Conservation (phyloP, 1,140 invertebrate genomes). For the Octopus bimaculoides region DNA sequence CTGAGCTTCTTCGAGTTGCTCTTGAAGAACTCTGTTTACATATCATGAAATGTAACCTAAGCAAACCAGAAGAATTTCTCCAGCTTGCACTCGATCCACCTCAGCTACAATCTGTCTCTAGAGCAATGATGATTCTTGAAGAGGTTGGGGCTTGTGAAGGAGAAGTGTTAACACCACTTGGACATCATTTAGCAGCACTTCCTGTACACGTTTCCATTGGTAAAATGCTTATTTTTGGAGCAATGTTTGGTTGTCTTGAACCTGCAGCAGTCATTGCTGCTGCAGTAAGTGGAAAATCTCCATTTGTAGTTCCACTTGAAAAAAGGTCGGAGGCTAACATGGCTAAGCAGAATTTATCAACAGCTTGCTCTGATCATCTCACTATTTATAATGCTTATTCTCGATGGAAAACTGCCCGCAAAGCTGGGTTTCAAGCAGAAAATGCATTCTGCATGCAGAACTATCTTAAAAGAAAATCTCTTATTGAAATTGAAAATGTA, state of each 20-base stretch:
- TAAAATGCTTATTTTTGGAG: conserved; percentile 82
- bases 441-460: conserved; percentile 41
- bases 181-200: conserved; percentile 79
- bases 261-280: conserved; percentile 52
- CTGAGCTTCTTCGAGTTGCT: conserved; percentile 50
- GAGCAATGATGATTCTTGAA: conserved; percentile 45
- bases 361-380: conserved; percentile 47
- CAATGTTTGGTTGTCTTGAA: conserved; percentile 52
- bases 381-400: conserved; percentile 49
- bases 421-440: conserved; percentile 37
- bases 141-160: conserved; percentile 45
- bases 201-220: conserved; percentile 93
- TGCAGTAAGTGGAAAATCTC: conserved; percentile 51
- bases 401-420: conserved; percentile 39
- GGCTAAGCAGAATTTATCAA: conserved; percentile 37
- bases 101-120: conserved; percentile 29
- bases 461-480: conserved; percentile 45
- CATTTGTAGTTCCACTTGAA: conserved; percentile 49
- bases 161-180: conserved; percentile 75
- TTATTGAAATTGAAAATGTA: conserved; percentile 53
- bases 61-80: conserved; percentile 45
- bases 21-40: conserved; percentile 53
- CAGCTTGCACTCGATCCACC: conserved; percentile 46
- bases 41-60: conserved; percentile 54
- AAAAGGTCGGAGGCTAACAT: conserved; percentile 43